These are phyloP conservation scores for Apamea monoglypha DNA, from an alignment of 2,888 invertebrate species.

Conservation along the genomic window DNA sequence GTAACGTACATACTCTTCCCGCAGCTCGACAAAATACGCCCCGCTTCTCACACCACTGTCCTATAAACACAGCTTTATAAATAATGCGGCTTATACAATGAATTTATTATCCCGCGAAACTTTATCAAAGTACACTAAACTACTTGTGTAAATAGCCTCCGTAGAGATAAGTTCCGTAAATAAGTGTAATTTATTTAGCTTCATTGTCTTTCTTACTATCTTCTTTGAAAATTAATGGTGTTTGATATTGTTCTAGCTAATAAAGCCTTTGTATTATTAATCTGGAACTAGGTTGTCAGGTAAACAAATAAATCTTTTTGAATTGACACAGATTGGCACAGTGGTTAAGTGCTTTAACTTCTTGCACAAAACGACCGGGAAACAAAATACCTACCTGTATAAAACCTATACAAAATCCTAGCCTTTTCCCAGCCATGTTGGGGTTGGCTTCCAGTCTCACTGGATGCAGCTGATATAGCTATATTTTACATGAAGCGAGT, in stretches of 20 bases:
- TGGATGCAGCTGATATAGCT: not conserved
- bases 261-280: slow-evolving; percentile 16
- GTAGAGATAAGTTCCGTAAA: slow-evolving; percentile 44
- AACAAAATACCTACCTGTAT: not conserved
- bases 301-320: slow-evolving; percentile 3
- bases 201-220: not conserved
- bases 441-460: not conserved
- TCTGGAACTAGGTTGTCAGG: not conserved
- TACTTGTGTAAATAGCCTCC: slow-evolving; percentile 34
- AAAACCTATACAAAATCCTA: not conserved
- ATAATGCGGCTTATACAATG: not conserved
- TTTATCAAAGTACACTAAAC: slow-evolving; percentile 35
- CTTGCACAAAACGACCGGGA: not conserved
- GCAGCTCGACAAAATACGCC: not conserved
- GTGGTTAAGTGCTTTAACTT: not conserved
- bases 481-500: not conserved
- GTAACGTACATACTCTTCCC: not conserved
- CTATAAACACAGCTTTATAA: not conserved
- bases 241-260: slow-evolving; percentile 21
- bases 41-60: not conserved
- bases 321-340: not conserved
- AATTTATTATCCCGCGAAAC: slow-evolving; percentile 42
- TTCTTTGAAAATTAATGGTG: slow-evolving; percentile 43
- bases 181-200: slow-evolving; percentile 51
- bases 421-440: not conserved